Base-by-base conservation (phyloP, 1,140 invertebrate genomes). In the Bombus superbus region DNA sequence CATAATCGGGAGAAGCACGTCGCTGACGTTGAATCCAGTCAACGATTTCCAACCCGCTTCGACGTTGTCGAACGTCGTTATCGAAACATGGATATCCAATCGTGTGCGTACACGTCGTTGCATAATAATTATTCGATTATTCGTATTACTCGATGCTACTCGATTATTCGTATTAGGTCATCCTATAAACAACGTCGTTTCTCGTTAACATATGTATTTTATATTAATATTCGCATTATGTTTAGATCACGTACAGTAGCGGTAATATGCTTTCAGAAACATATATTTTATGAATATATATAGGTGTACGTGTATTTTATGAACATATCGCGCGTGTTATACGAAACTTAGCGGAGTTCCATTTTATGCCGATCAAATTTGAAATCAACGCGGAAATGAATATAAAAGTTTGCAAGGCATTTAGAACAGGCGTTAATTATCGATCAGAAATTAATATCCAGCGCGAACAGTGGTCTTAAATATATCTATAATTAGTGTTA, bases 21-120 rank as follows among this genome's bases (percentile, higher is more conserved):
- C 28, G 38, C 40, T 32, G 73, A 35, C 42, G n/a, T 4, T 75
- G 18, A 66, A 82, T 38, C 57, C 8, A 44, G 9, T 13, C 42
- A 53, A 53, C 47, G 53, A 72, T 74, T 22, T 66, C 32, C 59
- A 38, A 40, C 9, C 44, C 22, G 32, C 35, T 66, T 53, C 57
- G 44, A 76, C 59, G 81, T 8, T 83, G 72, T 83, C 81, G n/a
- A 76, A 68, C 44, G 62, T 47, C 72, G 72, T 83, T 83, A 83
- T 53, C 59, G 72, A 53, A 68, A 66, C 71, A 75, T n/a, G 44
- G 32, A 6, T 32, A 18, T 32, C 66, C 15, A 9, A 28, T 28
- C 47, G 9, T 28, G 44, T 38, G 62, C 9, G 35, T 15, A 13
- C 57, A 8, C 81, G 22, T n/a, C 32, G 32, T 47, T 44, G 40